Base-by-base conservation (phyloP, 2,888 invertebrate species). In the Vanessa cardui region DNA sequence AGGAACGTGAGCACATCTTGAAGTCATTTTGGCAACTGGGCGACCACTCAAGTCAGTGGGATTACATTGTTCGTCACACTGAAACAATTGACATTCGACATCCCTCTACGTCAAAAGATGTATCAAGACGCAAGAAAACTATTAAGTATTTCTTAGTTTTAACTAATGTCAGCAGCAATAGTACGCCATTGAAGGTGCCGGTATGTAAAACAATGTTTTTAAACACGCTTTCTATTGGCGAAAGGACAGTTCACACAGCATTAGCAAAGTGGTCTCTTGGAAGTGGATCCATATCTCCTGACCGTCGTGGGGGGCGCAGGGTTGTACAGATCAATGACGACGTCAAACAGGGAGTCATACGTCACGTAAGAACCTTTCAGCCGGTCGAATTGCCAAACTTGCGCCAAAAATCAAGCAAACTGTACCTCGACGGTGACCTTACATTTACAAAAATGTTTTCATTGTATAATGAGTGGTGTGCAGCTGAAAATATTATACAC, bases 381-480 rank as follows among this genome's bases (percentile, higher is more conserved):
- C 58, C 58, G 15, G 49, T 58, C 31, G 39, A 64, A 39, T 58
- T n/a, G n/a, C 58, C 15, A 47, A 64, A 64, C 49, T 49, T 64
- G 58, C 64, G 58, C 15, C 50, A 64, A 49, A 46, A 58, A n/a
- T 31, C 58, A 33, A 58, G 47, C 15, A 64, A 64, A 64, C 8
- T 64, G 18, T 58, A 50, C 33, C 16, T 64, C 47, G 47, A 56
- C n/a, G 46, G 58, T 20, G 63, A 33, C 21, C 58, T 64, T 7
- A 56, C 58, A 33, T 64, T 64, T 49, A 58, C 64, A 39, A 64
- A 64, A 46, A 64, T 64, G 64, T 64, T 64, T 64, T 44, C 64
- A 31, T 46, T 64, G 20, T 64, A 64, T 21, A 64, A 58, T 64
- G 64, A 64, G 49, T 64, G 64, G 64, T 64, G 64, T 39, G 39